Evolutionary conservation across 2,888 invertebrate species (phyloP), one percentile per base, ranked within the genome.

Genomic region (Clusia tigrina): DNA sequence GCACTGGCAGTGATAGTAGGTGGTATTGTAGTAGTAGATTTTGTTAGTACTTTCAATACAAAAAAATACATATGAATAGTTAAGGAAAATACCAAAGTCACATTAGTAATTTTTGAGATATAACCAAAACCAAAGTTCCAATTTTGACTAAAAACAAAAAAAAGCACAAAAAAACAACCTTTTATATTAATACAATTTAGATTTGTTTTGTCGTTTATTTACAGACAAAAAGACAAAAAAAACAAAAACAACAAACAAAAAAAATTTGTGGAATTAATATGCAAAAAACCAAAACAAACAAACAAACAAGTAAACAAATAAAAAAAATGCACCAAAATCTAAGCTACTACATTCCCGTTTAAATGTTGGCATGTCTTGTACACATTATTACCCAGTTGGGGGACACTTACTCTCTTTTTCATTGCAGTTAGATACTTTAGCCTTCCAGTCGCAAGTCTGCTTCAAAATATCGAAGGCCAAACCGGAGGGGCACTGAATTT

Each of bases 381-480:
- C n/a, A 62, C n/a, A 12, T n/a, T n/a, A n/a, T 32, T 32, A 32
- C 60, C 70, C 73, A 68, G 69, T 76, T 80, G 84, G 25, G 58
- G 20, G 22, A 68, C 73, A 91, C 95, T 95, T 94, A 96, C 95
- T 95, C 91, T 95, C 95, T 86, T 94, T 89, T 88, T 91, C 92
- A 89, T 94, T 92, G 91, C 95, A 96, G 91, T 92, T 95, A 89
- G 88, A 90, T 89, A 96, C 96, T 91, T 95, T 94, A 89, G 94
- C 94, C 90, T 95, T 95, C 96, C 96, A 96, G 90, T 96, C 95
- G 88, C 96, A 96, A 86, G 95, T 96, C 89, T 96, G 96, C 89
- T 95, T 95, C 88, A 94, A 92, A 88, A 96, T 91, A 90, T 96
- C 96, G 90, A 96, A 96, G 88, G 95, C 91, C 90, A 96, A 89